Base-by-base conservation (phyloP, 64 coral and sea anemone species). In the Acropora tenuis region DNA sequence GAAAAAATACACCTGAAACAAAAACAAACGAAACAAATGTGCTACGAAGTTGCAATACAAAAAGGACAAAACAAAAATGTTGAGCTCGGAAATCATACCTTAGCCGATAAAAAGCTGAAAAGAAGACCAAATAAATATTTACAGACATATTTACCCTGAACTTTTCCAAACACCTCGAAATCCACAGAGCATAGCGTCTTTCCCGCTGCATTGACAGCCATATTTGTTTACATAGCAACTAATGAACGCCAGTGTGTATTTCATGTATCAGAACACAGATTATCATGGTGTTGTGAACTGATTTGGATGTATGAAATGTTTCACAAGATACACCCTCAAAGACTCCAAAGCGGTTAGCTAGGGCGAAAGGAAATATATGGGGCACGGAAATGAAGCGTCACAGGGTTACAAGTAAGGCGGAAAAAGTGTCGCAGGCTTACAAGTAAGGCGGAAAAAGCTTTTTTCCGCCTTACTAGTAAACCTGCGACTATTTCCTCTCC, bases 81-180 rank as follows among this genome's bases (percentile, higher is more conserved):
- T 3, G 16, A 67, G 17, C 63, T 67, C 10, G 10, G 17, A 67
- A 30, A 30, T 30, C 30, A 30, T 30, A 30, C 0, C 10, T 55
- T 55, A 7, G 52, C 5, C 52, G 52, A 55, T 55, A 7, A 7
- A 7, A 5, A 55, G 10, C 52, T 55, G 5, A 7, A 55, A 63
- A 10, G 8, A 63, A 63, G 59, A 3, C 59, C 30, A 30, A 30
- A 30, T 30, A 30, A 63, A 63, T 63, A 63, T 13, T 13, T 15
- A 2, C 11, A 63, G 11, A 63, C 16, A 13, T 3, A 63, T 10
- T 1, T 92, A 96, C 94, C 94, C 73, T 96, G 94, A 16, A 96
- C 94, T 79, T 71, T 79, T 50, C 94, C 94, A 86, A 96, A 96
- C 10, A 96, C 94, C 86, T 96, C 94, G 17, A 96, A 96, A 78